A percentile compares a stretch with the other conserved stretches of the same genome.
These are phyloP conservation scores for Salminus brasiliensis DNA, from an alignment of 2,113 vertebrate genomes.

Conservation along the genomic window DNA sequence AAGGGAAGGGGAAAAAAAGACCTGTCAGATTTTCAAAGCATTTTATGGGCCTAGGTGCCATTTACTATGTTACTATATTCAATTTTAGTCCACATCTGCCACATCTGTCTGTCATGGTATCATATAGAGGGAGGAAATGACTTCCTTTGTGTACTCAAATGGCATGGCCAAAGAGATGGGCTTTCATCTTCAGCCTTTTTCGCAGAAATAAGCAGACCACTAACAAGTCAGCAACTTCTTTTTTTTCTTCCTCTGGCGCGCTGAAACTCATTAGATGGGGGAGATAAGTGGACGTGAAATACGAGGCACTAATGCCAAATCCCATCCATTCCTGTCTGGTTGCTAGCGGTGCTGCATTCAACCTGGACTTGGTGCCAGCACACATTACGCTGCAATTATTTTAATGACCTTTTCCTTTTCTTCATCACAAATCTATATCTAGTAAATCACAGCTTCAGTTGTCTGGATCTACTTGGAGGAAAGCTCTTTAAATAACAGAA, in stretches of 20 bases:
- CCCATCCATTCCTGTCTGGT: slow-evolving; percentile 31
- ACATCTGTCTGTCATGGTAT: background rate
- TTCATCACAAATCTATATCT: background rate
- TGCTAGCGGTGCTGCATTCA: slow-evolving; percentile 43
- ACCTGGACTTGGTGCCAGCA: slow-evolving; percentile 23
- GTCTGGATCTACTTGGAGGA: background rate
- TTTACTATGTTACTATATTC: background rate
- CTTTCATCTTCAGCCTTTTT: slow-evolving; percentile 13
- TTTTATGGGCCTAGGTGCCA: background rate
- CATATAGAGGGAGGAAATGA: background rate
- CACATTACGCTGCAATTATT: slow-evolving; percentile 50
- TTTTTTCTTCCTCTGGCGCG: background rate
- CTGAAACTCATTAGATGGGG: slow-evolving; percentile 46
- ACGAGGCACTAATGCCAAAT: slow-evolving; percentile 37
- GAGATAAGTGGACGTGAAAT: slow-evolving; percentile 51
- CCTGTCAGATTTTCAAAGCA: background rate
- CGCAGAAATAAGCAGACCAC: slow-evolving; percentile 18
- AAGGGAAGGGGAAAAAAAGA: background rate
- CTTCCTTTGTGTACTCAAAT: slow-evolving; percentile 11
- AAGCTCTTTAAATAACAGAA: background rate
- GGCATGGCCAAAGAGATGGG: background rate
- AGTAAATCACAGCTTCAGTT: background rate
- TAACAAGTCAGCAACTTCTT: slow-evolving; percentile 45
- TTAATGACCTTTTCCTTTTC: slow-evolving; percentile 30
- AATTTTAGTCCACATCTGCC: background rate